Conservation (phyloP, 2,797 vertebrate species). For the Sternotherus odoratus region DNA sequence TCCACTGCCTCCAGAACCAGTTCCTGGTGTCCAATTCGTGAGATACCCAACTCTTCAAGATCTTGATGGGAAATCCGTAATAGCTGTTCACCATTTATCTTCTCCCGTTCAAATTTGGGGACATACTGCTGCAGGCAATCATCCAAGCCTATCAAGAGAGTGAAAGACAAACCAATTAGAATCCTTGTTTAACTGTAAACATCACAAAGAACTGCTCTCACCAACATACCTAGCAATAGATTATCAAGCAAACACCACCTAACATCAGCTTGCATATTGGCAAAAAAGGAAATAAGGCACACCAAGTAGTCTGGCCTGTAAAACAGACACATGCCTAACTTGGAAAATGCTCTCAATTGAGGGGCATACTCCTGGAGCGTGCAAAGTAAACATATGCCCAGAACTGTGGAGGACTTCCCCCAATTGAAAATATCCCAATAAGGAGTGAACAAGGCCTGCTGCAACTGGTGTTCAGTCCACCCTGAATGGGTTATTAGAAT, state of each 20-base stretch:
- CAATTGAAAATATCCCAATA: too few species aligned
- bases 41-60: conserved; percentile 94
- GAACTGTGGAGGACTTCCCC: not conserved
- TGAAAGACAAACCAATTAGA: not conserved
- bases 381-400: not conserved
- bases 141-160: conserved; percentile 85
- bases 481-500: not conserved
- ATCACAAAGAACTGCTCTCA: not conserved
- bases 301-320: not conserved
- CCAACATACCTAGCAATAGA: accelerated
- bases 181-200: not conserved
- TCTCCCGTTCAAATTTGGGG: conserved; percentile 94
- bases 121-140: conserved; percentile 96
- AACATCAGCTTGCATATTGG: not conserved
- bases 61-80: conserved; percentile 97
- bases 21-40: conserved; percentile 97
- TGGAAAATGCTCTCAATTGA: not conserved
- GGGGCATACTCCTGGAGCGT: not conserved
- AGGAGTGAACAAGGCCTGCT: not conserved
- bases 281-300: not conserved
- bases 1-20: conserved; percentile 96
- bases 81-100: conserved; percentile 95
- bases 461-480: not conserved
- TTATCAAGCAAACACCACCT: not conserved
- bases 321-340: not conserved